These are phyloP conservation scores for Coreius guichenoti DNA, from an alignment of 2,797 vertebrate species.

Conservation along the genomic window DNA sequence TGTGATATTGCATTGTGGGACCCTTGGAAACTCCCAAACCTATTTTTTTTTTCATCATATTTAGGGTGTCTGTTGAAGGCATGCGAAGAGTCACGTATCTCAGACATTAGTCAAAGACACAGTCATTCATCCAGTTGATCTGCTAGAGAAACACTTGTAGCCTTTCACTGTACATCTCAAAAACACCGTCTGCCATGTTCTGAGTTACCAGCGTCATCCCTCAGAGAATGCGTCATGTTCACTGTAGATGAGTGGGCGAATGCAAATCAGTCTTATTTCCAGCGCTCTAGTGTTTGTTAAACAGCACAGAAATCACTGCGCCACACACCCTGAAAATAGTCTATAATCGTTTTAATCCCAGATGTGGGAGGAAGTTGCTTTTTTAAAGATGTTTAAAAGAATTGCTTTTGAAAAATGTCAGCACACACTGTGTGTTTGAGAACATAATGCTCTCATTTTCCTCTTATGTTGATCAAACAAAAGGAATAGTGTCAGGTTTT, in stretches of 20 bases:
- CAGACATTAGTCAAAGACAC: conserved; percentile 29
- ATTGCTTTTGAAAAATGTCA: conserved; percentile 56
- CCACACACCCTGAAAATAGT: conserved; percentile 64
- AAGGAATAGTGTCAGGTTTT: conserved; percentile 71
- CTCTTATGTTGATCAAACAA: conserved; percentile 62
- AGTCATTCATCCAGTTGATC: conserved; percentile 43
- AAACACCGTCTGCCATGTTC: conserved; percentile 48
- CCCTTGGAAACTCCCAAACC: conserved; percentile 6
- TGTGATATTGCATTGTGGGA: neutral
- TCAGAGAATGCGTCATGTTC: conserved; percentile 45
- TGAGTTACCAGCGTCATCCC: conserved; percentile 31
- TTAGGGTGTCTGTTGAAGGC: neutral
- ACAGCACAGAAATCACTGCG: conserved; percentile 23
- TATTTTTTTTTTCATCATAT: neutral
- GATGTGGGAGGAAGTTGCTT: conserved; percentile 64
- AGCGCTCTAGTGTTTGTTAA: conserved; percentile 46
- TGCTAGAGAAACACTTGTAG: conserved; percentile 27
- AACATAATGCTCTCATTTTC: conserved; percentile 29
- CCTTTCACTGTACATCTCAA: conserved; percentile 44
- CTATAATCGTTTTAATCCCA: conserved; percentile 71
- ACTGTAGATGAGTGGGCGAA: conserved; percentile 45
- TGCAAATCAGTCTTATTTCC: conserved; percentile 57
- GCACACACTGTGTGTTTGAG: conserved; percentile 15
- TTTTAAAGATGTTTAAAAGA: conserved; percentile 65
- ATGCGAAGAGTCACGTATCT: neutral